Base-by-base conservation (phyloP, 2,888 invertebrate genomes). In the Leptopilina myrica region DNA sequence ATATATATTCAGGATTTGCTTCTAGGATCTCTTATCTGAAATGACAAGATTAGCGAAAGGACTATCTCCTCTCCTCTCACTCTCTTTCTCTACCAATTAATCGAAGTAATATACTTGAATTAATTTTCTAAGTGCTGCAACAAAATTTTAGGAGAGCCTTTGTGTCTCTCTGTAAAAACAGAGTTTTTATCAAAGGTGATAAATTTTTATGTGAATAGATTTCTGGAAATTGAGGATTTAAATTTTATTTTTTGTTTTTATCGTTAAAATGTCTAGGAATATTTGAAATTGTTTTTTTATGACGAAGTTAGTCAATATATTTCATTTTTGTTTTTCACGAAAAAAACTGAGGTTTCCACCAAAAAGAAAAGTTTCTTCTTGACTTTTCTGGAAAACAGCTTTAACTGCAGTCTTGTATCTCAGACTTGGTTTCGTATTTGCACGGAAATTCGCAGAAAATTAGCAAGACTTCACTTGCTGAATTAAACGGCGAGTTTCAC, bases 401-500 rank as follows among this genome's bases (percentile, higher is more conserved):
- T 8, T 33, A 33, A 43, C 8, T 43, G 7, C 7, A 76, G 20
- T 64, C 65, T 7, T 15, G 76, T 76, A 8, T 56, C 20, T 33
- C 33, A 33, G 26, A 15, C 14, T 7, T 26, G 15, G 26, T 49
- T 73, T 73, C 15, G n/a, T 56, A 75, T 75, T 75, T 75, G 56
- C 56, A 59, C 59, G 59, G 33, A 75, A 56, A 59, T 49, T 33
- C 33, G 53, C 56, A 14, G 76, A 64, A 76, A 76, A 76, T 76
- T 76, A 76, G 76, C 76, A 64, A 64, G 76, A 49, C 26, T 49
- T 40, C 49, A 20, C 76, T 76, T 59, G 65, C 64, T 14, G 49
- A 64, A 76, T 76, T 76, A 76, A 76, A 76, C 65, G 49, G 49
- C 20, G 20, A 76, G 46, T 40, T 64, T 64, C 20, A 49, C 26